Base-by-base conservation (phyloP, 1,140 invertebrate genomes). In the Bombus fervidus region DNA sequence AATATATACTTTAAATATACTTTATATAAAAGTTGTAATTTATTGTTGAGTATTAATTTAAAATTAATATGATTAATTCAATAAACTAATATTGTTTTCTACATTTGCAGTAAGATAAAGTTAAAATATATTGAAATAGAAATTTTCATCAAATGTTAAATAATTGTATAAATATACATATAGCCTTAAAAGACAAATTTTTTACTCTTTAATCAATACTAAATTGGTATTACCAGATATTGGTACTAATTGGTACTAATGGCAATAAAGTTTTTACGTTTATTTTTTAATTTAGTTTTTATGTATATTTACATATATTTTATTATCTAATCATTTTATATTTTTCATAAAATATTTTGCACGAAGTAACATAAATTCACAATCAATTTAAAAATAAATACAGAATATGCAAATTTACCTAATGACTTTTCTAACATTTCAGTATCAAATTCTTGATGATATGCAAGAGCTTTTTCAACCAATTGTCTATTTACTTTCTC, bases 401-500 rank as follows among this genome's bases (percentile, higher is more conserved):
- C 12, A 34, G 12, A 71, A 68, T 75, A 71, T 68, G 78, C 41
- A 71, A 69, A 87, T 86, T 93, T 90, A 95, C 95, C 93, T 57
- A 95, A 90, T 85, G 96, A 94, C 84, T 95, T 91, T 84, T 96
- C 93, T 75, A 96, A 90, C 53, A 93, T 91, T 85, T 95, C 94
- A 12, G 95, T 94, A 92, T 96, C 94, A 91, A 96, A 96, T 86
- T 95, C 95, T 85, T 95, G 93, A 71, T 92, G 91, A 91, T 94
- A 95, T 25, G 91, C 92, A 22, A 97, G 89, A 18, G 96, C 96
- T 86, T 96, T 96, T 86, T 96, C 96, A 15, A 97, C 92, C 12
- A 96, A 91, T 25, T 89, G 74, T 66, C 93, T 90, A 92, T 97
- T 96, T 2, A 94, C 91, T 91, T 94, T 96, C 86, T 97, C 97